phyloP scores from a whole-genome alignment of 2,113 vertebrate genomes.

The Asarcornis scutulata region DNA sequence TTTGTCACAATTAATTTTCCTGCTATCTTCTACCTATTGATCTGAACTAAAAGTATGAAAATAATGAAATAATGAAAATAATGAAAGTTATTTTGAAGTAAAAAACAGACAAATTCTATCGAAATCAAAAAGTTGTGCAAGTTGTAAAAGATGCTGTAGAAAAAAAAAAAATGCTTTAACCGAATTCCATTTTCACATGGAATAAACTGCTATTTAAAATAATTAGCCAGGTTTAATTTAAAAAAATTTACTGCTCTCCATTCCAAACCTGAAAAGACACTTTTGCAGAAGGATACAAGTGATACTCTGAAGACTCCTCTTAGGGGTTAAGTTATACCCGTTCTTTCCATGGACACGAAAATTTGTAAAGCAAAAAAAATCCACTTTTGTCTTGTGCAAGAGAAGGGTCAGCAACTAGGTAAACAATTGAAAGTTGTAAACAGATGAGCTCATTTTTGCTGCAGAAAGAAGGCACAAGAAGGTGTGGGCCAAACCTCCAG shows the following conservation, averaged over 20 bases:
- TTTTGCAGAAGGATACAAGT: not conserved
- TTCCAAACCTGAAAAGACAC: not conserved
- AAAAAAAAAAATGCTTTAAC: not conserved
- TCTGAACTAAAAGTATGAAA: not conserved
- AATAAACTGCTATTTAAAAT: not conserved
- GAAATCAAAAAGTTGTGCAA: not conserved
- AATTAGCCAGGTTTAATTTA: not conserved
- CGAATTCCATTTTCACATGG: not conserved
- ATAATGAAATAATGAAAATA: no score
- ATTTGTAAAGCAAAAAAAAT: not conserved
- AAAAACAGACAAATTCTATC: not conserved
- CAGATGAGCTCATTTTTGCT: not conserved
- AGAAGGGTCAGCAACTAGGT: not conserved
- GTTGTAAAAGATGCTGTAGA: not conserved
- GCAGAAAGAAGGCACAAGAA: not conserved
- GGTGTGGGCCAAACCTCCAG: rapidly evolving
- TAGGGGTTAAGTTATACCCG: not conserved
- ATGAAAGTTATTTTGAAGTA: not conserved
- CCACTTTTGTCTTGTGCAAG: rapidly evolving
- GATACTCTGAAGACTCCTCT: not conserved
- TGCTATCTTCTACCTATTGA: rapidly evolving
- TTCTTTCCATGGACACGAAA: not conserved
- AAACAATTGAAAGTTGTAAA: not conserved
- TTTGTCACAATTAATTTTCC: not conserved
- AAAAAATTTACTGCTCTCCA: not conserved